Percentiles rank a stretch among this genome's conserved stretches.
phyloP scores from a whole-genome alignment of 2,113 vertebrate species.

The Trematomus loennbergii region DNA sequence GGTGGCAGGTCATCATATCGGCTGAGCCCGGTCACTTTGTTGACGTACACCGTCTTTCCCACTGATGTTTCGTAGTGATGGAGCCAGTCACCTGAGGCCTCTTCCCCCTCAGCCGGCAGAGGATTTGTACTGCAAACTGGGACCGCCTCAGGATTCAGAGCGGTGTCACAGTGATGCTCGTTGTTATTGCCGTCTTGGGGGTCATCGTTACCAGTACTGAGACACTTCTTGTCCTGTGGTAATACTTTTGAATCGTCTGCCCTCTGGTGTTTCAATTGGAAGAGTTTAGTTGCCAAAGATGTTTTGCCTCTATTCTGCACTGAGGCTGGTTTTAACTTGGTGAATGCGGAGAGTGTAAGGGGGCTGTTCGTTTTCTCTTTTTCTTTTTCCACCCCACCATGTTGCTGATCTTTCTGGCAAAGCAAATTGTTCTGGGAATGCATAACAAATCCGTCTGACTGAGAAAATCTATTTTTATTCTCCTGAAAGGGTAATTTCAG shows the following conservation, averaged over 20 bases:
- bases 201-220: background rate
- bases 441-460: background rate
- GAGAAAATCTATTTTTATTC: background rate
- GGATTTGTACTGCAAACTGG: conserved; percentile 4
- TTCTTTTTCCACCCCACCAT: conserved; percentile 1
- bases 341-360: conserved; percentile 54
- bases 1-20: conserved; percentile 83
- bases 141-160: background rate
- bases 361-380: background rate
- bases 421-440: background rate
- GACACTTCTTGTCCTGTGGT: background rate
- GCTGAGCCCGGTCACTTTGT: conserved; percentile 92
- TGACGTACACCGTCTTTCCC: conserved; percentile 90
- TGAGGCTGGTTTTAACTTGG: conserved; percentile 55
- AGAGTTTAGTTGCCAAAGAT: conserved; percentile 90
- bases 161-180: conserved; percentile 1
- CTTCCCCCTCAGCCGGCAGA: conserved; percentile 7
- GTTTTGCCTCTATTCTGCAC: conserved; percentile 47
- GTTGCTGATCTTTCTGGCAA: conserved; percentile 10
- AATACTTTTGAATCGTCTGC: conserved; percentile 44
- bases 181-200: conserved; percentile 31
- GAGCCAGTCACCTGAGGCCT: conserved; percentile 82
- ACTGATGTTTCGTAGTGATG: conserved; percentile 86
- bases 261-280: conserved; percentile 80
- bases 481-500: conserved; percentile 12